phyloP scores from a whole-genome alignment of 2,888 invertebrate species.

The Gari tellinella region DNA sequence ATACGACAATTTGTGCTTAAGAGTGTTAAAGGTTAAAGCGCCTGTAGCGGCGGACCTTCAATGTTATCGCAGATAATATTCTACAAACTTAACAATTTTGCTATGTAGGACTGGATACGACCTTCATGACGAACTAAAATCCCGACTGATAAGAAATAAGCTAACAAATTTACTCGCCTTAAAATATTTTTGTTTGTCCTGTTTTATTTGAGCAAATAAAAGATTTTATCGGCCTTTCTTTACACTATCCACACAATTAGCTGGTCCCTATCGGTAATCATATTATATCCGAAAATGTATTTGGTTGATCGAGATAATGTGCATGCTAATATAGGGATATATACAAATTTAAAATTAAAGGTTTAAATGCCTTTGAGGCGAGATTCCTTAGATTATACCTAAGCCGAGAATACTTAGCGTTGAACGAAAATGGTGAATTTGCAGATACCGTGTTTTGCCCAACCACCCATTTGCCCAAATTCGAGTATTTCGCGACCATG shows the following conservation, averaged over 20 bases:
- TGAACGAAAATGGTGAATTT: not conserved
- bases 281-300: constrained; percentile 34
- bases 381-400: constrained; percentile 5
- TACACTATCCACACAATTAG: constrained; percentile 51
- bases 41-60: constrained; percentile 13
- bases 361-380: constrained; percentile 9
- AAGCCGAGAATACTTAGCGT: constrained; percentile 3
- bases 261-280: constrained; percentile 41
- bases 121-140: constrained; percentile 52
- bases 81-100: constrained; percentile 58
- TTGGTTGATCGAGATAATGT: too few relatives aligned
- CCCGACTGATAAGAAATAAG: constrained; percentile 60
- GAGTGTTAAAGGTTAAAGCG: constrained; percentile 3
- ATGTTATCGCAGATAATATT: constrained; percentile 47
- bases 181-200: constrained; percentile 60
- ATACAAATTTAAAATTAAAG: too few relatives aligned
- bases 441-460: not conserved
- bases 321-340: too few relatives aligned
- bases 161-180: constrained; percentile 60
- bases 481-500: too few relatives aligned
- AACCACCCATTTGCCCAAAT: too few relatives aligned
- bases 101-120: constrained; percentile 54
- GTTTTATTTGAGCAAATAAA: constrained; percentile 57
- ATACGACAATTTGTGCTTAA: not conserved
- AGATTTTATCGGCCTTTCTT: constrained; percentile 59